These are phyloP conservation scores for Tympanoctomys barrerae DNA, from an alignment of 2,797 vertebrate species.

Conservation along the genomic window DNA sequence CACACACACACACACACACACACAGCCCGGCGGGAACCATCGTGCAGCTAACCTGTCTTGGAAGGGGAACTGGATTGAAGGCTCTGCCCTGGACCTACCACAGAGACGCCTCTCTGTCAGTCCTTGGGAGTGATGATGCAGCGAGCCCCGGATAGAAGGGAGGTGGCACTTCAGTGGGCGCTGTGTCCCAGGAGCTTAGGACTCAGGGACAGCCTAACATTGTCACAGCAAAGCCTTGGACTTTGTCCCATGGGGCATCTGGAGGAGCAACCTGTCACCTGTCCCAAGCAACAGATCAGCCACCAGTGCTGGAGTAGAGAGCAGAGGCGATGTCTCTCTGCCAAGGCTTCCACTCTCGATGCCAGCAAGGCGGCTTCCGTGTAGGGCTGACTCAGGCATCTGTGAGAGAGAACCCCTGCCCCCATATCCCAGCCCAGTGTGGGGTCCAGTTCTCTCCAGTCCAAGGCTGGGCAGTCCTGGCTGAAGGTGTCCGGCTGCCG, in stretches of 20 bases:
- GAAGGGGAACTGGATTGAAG: background rate
- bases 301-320: fast-evolving
- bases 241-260: background rate
- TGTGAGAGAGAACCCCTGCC: background rate
- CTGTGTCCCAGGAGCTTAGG: background rate
- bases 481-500: fast-evolving
- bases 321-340: fast-evolving
- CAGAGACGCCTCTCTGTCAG: fast-evolving
- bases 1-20: too few species aligned
- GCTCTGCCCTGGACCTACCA: fast-evolving
- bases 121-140: fast-evolving
- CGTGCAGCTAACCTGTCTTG: fast-evolving
- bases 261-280: background rate
- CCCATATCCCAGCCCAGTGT: fast-evolving
- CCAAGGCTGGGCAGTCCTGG: background rate
- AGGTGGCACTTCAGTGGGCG: fast-evolving
- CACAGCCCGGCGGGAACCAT: fast-evolving
- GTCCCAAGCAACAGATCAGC: background rate
- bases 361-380: fast-evolving
- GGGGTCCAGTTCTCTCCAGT: fast-evolving
- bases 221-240: background rate
- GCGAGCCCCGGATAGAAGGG: fast-evolving
- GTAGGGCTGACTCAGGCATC: fast-evolving
- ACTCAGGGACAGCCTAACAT: fast-evolving
- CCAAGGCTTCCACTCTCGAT: background rate